Evolutionary conservation across 1,140 invertebrate species (phyloP), one percentile per base, ranked within the genome.

Genomic region (Daktulosphaira vitifoliae): DNA sequence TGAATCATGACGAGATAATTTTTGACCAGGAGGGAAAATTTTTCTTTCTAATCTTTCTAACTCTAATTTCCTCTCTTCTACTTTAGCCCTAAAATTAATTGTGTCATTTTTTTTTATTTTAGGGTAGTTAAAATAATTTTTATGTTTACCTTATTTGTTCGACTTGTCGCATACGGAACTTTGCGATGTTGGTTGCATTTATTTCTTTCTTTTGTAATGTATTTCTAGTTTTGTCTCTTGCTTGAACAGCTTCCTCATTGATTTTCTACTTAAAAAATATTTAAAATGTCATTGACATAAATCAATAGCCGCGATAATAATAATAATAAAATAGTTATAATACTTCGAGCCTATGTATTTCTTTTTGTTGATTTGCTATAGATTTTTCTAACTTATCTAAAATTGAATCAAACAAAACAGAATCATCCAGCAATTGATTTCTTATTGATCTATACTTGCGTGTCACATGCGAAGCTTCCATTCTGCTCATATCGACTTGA

Each of bases 401-500:
- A 39, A 82, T 84, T 8, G 83, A 86, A 69, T 87, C 85, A 68
- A 88, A 89, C 50, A 82, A 54, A 1, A 74, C 72, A 8, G 69
- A 69, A 42, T 74, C 73, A 3, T 72, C 68, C 29, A 72, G 65
- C 20, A 71, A 42, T 22, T 62, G 53, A 65, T 53, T 65, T 16
- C 33, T 65, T n/a, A 89, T 88, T 7, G 81, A 82, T 49, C 76
- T 76, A 69, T 89, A 89, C 71, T 88, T 89, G 73, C 86, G 86
- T 66, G 82, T 81, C 1, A 89, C 80, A 65, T 88, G 81, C 69
- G 87, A 83, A 2, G 86, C 86, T 74, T 89, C 87, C 74, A 86
- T 84, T 77, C 84, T 84, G 76, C 88, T 87, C 37, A 89, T 83
- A 53, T 86, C 81, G 3, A 87, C 81, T 67, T 83, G 81, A 71